Evolutionary conservation across 2,113 vertebrate genomes (phyloP).

Genomic region (Myrmecophaga tridactyla): DNA sequence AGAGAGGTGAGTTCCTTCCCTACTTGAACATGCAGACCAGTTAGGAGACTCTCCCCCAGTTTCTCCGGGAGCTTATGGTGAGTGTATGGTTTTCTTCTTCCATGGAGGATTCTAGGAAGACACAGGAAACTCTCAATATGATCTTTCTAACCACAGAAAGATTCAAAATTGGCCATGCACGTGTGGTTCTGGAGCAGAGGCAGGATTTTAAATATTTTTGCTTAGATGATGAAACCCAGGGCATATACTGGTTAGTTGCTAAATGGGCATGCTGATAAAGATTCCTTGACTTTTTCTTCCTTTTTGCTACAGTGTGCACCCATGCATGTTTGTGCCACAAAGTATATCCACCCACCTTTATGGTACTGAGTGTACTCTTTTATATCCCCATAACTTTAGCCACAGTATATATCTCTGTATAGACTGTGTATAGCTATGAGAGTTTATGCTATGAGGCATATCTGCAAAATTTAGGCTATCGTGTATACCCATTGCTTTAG

Average conservation of each 20-base stretch:
- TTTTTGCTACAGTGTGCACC: background rate
- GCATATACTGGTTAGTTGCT: background rate
- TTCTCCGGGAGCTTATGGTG: background rate
- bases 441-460: background rate
- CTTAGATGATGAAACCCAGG: background rate
- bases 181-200: background rate
- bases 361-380: no score
- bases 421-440: no score
- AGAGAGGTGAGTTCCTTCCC: background rate
- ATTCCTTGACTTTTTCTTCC: background rate
- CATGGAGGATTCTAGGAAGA: background rate
- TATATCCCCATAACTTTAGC: no score
- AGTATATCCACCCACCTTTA: no score
- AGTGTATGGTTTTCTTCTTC: background rate
- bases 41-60: no score
- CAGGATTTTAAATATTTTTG: background rate
- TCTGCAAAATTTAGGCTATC: background rate
- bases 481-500: accelerated
- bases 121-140: background rate
- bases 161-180: background rate
- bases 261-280: no score
- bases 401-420: no score
- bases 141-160: background rate
- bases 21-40: background rate
- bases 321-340: no score